These are phyloP conservation scores for Xestia c-nigrum DNA, from an alignment of 2,888 invertebrate genomes.

Conservation along the genomic window DNA sequence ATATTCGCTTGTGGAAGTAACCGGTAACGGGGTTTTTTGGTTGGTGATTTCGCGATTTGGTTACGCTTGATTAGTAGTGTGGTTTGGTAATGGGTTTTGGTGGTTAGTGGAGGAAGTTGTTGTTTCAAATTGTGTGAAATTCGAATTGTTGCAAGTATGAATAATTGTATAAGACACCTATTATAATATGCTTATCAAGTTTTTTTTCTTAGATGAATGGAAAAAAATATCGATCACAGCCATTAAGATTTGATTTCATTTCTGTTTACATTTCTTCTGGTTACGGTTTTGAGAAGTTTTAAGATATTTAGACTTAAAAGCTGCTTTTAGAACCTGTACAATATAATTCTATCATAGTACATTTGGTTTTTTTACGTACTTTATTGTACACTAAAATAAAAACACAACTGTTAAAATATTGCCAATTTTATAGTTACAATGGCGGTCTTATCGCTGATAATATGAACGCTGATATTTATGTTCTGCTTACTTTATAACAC, in stretches of 20 bases:
- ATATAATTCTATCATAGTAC: too few species aligned
- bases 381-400: too few species aligned
- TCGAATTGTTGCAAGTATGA: background rate
- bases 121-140: background rate
- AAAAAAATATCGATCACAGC: too few species aligned
- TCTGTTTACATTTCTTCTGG: background rate
- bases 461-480: background rate
- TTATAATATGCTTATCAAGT: too few species aligned
- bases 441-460: too few species aligned
- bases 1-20: constrained; percentile 37
- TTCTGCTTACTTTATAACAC: background rate
- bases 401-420: too few species aligned
- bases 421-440: too few species aligned
- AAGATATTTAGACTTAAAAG: background rate
- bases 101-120: background rate
- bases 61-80: background rate
- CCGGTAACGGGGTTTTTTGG: background rate
- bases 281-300: background rate
- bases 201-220: too few species aligned
- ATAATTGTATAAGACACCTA: background rate
- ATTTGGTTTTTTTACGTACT: too few species aligned
- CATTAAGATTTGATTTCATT: background rate
- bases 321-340: too few species aligned
- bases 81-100: background rate
- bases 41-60: background rate